Evolutionary conservation across 1,140 invertebrate species (phyloP), one percentile per base, ranked within the genome.

Genomic region (Drosophila obscura): DNA sequence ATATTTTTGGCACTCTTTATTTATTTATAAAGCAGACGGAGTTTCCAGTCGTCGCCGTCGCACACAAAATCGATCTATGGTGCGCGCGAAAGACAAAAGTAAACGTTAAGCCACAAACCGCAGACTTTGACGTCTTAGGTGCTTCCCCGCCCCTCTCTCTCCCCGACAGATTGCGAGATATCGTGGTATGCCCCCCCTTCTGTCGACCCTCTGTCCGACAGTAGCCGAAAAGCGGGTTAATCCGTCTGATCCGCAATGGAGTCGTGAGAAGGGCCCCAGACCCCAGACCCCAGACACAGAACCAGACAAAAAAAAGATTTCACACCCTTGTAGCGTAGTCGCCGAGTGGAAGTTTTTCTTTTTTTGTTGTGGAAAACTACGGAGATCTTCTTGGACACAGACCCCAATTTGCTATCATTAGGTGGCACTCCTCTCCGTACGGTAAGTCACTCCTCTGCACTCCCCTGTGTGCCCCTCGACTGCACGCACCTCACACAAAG

Each of bases 1-100:
- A 87, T 88, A 88, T 88, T 88, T 85, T 88, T 87, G 83, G 79
- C 75, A 73, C 66, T 72, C 52, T 77, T 63, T 71, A 69, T 82
- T 85, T 87, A 87, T 85, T 85, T 85, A 82, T 87, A 84, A 63
- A 84, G 56, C 73, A 46, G 55, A 46, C 67, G 64, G 61, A 50
- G 72, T 13, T 39, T 13, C 35, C 35, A 39, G 35, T 39, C 35
- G 35, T 51, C 69, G 60, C 63, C 65, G 60, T 60, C 53, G 52
- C 74, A 31, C 53, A 44, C 68, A 73, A 68, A 73, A 73, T 73
- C 64, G 63, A 73, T 85, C 80, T 57, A 64, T 67, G 67, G 60
- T n/a, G n/a, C 19, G 19, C 58, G 79, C 55, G 66, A 87, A 74
- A 84, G 73, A 73, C 73, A 81, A 85, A 85, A 87, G 87, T 85